Base-by-base conservation (phyloP, 1,140 invertebrate genomes). In the Eulimnadia texana region DNA sequence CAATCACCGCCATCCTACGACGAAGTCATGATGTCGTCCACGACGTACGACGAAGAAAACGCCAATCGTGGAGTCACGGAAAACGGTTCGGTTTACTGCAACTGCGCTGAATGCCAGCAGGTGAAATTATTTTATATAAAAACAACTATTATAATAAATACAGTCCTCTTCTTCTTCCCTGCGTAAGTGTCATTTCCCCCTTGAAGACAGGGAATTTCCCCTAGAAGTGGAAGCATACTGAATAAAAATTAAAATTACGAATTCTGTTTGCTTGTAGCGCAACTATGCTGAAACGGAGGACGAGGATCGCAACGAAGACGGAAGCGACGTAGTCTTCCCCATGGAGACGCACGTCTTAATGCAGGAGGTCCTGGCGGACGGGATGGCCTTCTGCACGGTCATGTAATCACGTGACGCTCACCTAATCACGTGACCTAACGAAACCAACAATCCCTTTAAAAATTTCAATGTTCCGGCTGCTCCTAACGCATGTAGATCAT, bases 271-370 rank as follows among this genome's bases (percentile, higher is more conserved):
- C n/a, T 6, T 28, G 13, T 29, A 57, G 55, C 27, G 27, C 20
- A 28, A 27, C 22, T 57, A 57, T 27, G 27, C 33, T 3, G 33
- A 57, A 13, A 19, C 55, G 27, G 55, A 61, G 27, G 60, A 54
- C 13, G 50, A 61, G 22, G 51, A 61, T 10, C 51, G 29, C 11
- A 33, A 61, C 2, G 50, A 61, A 24, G 50, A 52, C 20, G 49
- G 29, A 19, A 27, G 28, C 23, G 68, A 65, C 3, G 64, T 63
- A 9, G 63, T 68, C 10, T 67, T 69, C 47, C 68, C 68, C 3
- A 67, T 69, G 65, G 68, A 69, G 58, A 69, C 68, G 20, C 68
- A 69, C 58, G 68, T 69, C 13, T 47, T 69, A 6, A 69, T 69
- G 68, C 68, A 69, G 50, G 68, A 69, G 58, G 67, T 69, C 1